These are phyloP conservation scores for Ptilonorhynchus violaceus DNA, from an alignment of 2,113 vertebrate genomes.

Conservation along the genomic window DNA sequence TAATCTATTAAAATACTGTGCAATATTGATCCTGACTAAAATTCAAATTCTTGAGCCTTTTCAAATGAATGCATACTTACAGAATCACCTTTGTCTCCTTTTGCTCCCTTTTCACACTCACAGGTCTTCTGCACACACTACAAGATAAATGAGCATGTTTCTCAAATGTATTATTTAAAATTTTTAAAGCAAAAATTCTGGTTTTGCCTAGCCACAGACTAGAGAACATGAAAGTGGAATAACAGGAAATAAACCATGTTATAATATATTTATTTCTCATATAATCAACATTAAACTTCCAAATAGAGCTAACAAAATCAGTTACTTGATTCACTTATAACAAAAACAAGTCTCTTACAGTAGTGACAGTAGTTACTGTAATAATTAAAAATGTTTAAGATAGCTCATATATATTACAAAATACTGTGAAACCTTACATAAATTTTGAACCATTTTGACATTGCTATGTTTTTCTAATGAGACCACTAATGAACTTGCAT, in stretches of 20 bases:
- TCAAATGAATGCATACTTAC: slow-evolving; percentile 72
- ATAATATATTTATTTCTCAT: background rate
- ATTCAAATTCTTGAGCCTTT: background rate
- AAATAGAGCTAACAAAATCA: background rate
- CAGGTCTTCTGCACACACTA: slow-evolving; percentile 79
- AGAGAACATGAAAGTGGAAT: background rate
- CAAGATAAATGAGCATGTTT: background rate
- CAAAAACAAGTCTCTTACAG: background rate
- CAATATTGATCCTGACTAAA: background rate
- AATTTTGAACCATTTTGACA: background rate
- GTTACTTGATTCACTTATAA: background rate
- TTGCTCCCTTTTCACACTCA: slow-evolving; percentile 80
- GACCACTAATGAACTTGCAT: background rate
- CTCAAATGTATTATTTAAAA: background rate
- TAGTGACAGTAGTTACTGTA: background rate
- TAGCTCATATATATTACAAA: background rate
- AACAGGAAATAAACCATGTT: background rate
- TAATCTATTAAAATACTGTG: background rate
- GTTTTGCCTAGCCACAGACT: background rate
- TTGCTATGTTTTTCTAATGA: background rate
- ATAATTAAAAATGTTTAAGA: background rate
- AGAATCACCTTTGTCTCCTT: slow-evolving; percentile 74
- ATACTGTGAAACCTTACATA: background rate
- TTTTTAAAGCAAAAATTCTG: background rate
- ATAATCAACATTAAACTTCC: background rate